Evolutionary conservation across 2,888 invertebrate genomes (phyloP).

Genomic region (Microctonus brassicae): DNA sequence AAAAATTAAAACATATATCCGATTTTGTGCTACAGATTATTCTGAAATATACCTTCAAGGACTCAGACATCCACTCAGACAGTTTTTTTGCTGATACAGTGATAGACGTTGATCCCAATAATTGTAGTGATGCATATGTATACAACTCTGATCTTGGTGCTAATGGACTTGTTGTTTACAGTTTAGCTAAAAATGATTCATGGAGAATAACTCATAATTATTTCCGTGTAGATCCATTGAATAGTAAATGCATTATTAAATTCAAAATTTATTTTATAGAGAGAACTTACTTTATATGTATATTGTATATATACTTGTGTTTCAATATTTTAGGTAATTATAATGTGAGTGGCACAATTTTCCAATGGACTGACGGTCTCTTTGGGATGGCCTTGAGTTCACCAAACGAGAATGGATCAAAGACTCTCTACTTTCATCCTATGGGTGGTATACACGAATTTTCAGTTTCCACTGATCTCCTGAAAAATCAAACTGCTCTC

Average conservation of each 20-base stretch:
- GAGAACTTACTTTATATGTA: not conserved
- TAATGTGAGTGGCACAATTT: slow-evolving; percentile 82
- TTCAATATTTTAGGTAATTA: slow-evolving; percentile 76
- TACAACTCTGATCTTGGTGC: slow-evolving; percentile 84
- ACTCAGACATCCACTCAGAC: slow-evolving; percentile 77
- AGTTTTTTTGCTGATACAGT: slow-evolving; percentile 86
- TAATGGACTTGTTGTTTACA: slow-evolving; percentile 84
- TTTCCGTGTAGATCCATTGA: slow-evolving; percentile 86
- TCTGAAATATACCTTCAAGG: slow-evolving; percentile 78
- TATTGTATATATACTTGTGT: too few species aligned
- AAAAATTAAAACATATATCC: too few species aligned
- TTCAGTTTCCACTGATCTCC: slow-evolving; percentile 80
- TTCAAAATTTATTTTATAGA: not conserved
- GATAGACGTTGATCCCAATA: slow-evolving; percentile 78
- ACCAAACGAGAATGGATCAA: slow-evolving; percentile 71
- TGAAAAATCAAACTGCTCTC: slow-evolving; percentile 81
- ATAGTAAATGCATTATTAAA: slow-evolving; percentile 47
- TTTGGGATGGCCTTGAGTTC: slow-evolving; percentile 81
- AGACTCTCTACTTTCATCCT: slow-evolving; percentile 86
- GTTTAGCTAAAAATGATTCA: slow-evolving; percentile 79
- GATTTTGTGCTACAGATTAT: slow-evolving; percentile 63
- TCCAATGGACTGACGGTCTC: slow-evolving; percentile 90
- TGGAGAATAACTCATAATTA: slow-evolving; percentile 86
- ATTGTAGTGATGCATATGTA: slow-evolving; percentile 82
- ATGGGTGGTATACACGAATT: slow-evolving; percentile 86